Percentiles rank a stretch among this genome's conserved stretches.
Evolutionary conservation across 2,888 invertebrate species (phyloP).

Genomic region (Calameuta pallipes): DNA sequence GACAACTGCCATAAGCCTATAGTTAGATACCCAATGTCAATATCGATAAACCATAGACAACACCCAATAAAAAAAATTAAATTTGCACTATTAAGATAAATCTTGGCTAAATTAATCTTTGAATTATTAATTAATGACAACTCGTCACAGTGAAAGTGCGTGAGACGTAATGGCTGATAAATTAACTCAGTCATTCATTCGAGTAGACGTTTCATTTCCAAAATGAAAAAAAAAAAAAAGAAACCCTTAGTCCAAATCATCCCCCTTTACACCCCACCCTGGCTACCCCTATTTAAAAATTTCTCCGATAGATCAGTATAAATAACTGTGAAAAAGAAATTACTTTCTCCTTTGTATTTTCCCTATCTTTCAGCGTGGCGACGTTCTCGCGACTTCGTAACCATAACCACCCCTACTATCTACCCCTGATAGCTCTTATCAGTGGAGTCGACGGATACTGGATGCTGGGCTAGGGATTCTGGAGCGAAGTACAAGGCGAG

Average conservation of each 20-base stretch:
- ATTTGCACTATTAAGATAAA: not conserved
- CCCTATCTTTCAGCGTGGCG: constrained; percentile 39
- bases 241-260: too few species aligned
- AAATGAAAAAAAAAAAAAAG: not conserved
- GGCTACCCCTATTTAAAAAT: not conserved
- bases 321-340: constrained; percentile 48
- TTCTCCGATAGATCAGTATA: constrained; percentile 31
- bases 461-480: constrained; percentile 17
- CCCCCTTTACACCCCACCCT: not conserved
- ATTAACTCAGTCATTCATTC: not conserved
- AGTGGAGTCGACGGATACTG: constrained; percentile 9
- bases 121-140: not conserved
- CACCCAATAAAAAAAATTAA: too few species aligned
- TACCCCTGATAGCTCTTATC: constrained; percentile 8
- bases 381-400: constrained; percentile 20
- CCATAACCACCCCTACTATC: not conserved
- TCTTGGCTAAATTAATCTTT: not conserved
- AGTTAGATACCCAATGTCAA: not conserved
- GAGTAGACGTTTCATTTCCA: not conserved
- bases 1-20: too few species aligned
- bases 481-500: constrained; percentile 8
- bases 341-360: constrained; percentile 52
- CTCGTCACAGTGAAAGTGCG: not conserved
- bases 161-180: not conserved
- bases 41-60: not conserved